These are phyloP conservation scores for Papilio gigon DNA, from an alignment of 2,888 invertebrate genomes.

Conservation along the genomic window DNA sequence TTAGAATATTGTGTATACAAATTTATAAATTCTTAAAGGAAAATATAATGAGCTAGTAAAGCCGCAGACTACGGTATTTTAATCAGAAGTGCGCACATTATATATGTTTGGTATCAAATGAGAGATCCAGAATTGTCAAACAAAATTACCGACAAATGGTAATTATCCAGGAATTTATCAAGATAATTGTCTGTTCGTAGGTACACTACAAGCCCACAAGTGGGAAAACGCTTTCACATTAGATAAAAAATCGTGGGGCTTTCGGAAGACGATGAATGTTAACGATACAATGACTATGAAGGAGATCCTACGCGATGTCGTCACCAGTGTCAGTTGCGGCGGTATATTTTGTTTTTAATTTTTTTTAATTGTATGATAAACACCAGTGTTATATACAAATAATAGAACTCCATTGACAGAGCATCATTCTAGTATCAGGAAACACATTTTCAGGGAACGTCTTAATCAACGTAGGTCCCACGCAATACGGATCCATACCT, in stretches of 20 bases:
- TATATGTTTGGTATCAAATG: too few relatives aligned
- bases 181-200: slow-evolving; percentile 53
- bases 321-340: slow-evolving; percentile 91
- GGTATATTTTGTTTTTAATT: slow-evolving; percentile 73
- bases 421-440: not conserved
- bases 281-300: slow-evolving; percentile 85
- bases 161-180: too few relatives aligned
- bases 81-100: too few relatives aligned
- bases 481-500: slow-evolving; percentile 91
- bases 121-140: too few relatives aligned
- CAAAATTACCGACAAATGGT: too few relatives aligned
- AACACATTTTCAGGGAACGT: slow-evolving; percentile 83
- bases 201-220: slow-evolving; percentile 84
- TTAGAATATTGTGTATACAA: too few relatives aligned
- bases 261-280: slow-evolving; percentile 86
- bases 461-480: slow-evolving; percentile 93
- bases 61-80: too few relatives aligned
- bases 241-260: slow-evolving; percentile 94
- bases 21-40: too few relatives aligned
- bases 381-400: too few relatives aligned
- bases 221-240: slow-evolving; percentile 98
- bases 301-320: slow-evolving; percentile 87
- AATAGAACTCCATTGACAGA: not conserved
- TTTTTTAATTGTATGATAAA: too few relatives aligned
- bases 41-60: too few relatives aligned